Conservation (phyloP, 2,113 vertebrate genomes). For the Cololabis saira region DNA sequence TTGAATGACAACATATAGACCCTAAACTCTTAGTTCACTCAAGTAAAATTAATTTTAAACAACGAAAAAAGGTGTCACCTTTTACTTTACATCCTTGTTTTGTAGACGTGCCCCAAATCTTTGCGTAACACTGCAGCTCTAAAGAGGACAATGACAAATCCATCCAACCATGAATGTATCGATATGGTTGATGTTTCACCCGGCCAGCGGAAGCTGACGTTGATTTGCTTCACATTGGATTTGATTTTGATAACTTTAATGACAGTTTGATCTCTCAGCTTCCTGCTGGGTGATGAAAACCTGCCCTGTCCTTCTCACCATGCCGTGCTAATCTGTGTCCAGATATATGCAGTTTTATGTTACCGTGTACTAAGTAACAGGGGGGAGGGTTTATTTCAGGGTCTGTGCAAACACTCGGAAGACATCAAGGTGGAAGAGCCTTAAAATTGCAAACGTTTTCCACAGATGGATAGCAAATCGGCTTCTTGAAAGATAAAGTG, state of each 20-base stretch:
- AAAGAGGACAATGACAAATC: too few relatives aligned
- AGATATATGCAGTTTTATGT: conserved; percentile 31
- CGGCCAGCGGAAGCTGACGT: conserved; percentile 7
- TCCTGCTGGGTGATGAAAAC: not conserved
- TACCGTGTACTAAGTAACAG: conserved; percentile 15
- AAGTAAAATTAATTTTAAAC: too few relatives aligned
- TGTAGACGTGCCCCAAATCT: too few relatives aligned
- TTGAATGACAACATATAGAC: too few relatives aligned
- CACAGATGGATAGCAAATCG: not conserved
- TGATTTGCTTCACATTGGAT: conserved; percentile 19
- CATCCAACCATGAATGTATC: too few relatives aligned
- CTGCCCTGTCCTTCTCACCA: conserved; percentile 27
- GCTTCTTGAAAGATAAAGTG: conserved; percentile 9
- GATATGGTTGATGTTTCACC: conserved; percentile 10
- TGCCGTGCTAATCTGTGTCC: conserved; percentile 18
- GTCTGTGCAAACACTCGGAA: conserved; percentile 7
- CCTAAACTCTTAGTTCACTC: too few relatives aligned
- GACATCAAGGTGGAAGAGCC: conserved; percentile 9
- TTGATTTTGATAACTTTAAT: conserved; percentile 36
- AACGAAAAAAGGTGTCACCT: too few relatives aligned
- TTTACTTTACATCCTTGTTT: too few relatives aligned
- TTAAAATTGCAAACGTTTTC: conserved; percentile 20
- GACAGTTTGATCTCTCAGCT: conserved; percentile 39
- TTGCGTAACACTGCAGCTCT: too few relatives aligned
- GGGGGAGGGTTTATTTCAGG: conserved; percentile 13